These are phyloP conservation scores for Eupithecia pulchellata DNA, from an alignment of 2,888 invertebrate genomes.

Conservation along the genomic window DNA sequence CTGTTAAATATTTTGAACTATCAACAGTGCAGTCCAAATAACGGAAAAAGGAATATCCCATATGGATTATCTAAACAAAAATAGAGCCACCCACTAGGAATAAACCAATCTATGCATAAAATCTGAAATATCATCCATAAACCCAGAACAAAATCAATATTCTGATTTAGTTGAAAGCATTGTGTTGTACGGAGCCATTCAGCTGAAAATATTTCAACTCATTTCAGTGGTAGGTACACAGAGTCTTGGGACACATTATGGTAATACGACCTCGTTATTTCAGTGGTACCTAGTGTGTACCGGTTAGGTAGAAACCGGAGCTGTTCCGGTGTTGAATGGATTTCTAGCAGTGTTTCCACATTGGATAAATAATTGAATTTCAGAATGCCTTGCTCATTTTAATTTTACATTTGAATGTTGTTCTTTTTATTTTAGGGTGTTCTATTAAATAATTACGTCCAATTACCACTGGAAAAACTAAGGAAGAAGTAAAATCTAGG, in stretches of 20 bases:
- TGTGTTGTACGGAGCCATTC: conserved; percentile 30
- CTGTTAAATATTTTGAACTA: neutral
- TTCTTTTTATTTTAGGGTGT: too few relatives aligned
- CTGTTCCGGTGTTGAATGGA: conserved; percentile 10
- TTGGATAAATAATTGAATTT: neutral
- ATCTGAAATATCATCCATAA: conserved; percentile 12
- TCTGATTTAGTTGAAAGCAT: conserved; percentile 31
- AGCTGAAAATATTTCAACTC: conserved; percentile 36
- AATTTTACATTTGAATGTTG: too few relatives aligned
- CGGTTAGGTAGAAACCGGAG: conserved; percentile 8
- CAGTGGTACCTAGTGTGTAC: conserved; percentile 14
- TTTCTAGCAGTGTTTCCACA: conserved; percentile 12
- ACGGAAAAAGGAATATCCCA: neutral
- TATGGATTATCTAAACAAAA: neutral
- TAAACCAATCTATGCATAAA: neutral
- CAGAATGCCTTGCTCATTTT: too few relatives aligned
- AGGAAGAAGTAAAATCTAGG: too few relatives aligned
- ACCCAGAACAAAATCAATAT: conserved; percentile 31
- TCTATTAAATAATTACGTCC: too few relatives aligned
- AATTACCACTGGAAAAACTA: too few relatives aligned
- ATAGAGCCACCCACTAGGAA: neutral
- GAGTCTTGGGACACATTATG: conserved; percentile 36
- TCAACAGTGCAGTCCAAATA: neutral
- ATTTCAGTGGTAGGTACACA: conserved; percentile 34
- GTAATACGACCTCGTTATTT: conserved; percentile 37